These are phyloP conservation scores for Dicentrarchus labrax DNA, from an alignment of 2,113 vertebrate species.

Conservation along the genomic window DNA sequence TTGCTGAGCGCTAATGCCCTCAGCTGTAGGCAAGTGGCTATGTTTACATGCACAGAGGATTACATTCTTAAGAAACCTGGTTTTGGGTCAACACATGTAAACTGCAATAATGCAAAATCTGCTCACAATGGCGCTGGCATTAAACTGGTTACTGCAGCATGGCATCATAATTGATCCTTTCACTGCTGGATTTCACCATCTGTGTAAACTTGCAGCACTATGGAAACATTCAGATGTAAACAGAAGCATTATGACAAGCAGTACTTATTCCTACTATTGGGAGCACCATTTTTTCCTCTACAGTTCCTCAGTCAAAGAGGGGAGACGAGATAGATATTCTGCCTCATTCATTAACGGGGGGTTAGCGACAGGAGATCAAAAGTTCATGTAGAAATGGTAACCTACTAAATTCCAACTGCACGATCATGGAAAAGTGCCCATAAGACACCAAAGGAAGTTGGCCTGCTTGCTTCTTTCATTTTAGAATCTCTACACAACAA, in stretches of 20 bases:
- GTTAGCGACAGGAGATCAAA: neutral
- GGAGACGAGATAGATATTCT: neutral
- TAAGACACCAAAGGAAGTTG: neutral
- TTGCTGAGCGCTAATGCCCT: conserved; percentile 26
- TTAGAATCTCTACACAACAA: neutral
- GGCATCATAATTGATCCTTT: conserved; percentile 12
- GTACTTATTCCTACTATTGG: neutral
- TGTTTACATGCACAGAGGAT: conserved; percentile 14
- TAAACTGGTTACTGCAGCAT: neutral
- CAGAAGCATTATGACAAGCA: neutral
- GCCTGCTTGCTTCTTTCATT: neutral
- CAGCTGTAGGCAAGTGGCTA: conserved; percentile 3
- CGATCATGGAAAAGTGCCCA: neutral
- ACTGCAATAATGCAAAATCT: neutral
- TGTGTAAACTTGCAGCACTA: conserved; percentile 21
- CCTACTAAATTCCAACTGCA: neutral
- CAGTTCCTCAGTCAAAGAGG: neutral
- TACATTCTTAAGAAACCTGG: conserved; percentile 16
- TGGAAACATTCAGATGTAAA: conserved; percentile 22
- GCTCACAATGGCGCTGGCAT: neutral
- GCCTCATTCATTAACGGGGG: neutral
- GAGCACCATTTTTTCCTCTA: neutral
- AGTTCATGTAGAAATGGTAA: neutral
- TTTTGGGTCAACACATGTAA: conserved; percentile 14
- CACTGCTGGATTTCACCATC: conserved; percentile 18